Conservation (phyloP, 2,888 invertebrate species). For the Brachypalpus laphriformis region DNA sequence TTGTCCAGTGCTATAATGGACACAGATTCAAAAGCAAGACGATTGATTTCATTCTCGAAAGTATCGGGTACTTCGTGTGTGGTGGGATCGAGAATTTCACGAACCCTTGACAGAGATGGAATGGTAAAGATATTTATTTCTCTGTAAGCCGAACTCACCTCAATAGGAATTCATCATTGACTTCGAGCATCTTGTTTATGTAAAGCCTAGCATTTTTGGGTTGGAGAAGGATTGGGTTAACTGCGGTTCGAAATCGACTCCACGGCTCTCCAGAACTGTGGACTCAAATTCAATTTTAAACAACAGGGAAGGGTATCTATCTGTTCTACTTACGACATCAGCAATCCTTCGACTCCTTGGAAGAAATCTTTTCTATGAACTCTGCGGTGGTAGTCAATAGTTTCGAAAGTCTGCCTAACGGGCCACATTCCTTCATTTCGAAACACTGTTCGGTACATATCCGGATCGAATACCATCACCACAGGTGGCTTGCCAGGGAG, state of each 20-base stretch:
- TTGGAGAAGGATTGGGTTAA: slow-evolving; percentile 86
- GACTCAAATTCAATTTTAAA: slow-evolving; percentile 4
- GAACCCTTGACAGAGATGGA: slow-evolving; percentile 77
- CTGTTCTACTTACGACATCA: slow-evolving; percentile 38
- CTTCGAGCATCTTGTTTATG: slow-evolving; percentile 82
- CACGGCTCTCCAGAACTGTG: slow-evolving; percentile 86
- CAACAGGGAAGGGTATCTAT: not conserved
- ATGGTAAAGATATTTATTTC: slow-evolving; percentile 66
- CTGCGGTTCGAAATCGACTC: slow-evolving; percentile 86
- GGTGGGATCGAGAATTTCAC: slow-evolving; percentile 76
- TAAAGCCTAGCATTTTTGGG: slow-evolving; percentile 84
- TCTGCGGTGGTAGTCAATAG: slow-evolving; percentile 80
- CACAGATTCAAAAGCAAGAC: slow-evolving; percentile 85
- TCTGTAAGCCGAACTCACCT: slow-evolving; percentile 11
- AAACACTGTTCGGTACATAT: slow-evolving; percentile 82
- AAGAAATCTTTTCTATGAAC: slow-evolving; percentile 77
- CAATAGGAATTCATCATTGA: slow-evolving; percentile 78
- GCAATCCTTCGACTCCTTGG: slow-evolving; percentile 73
- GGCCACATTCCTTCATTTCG: slow-evolving; percentile 75
- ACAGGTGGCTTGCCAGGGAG: slow-evolving; percentile 77
- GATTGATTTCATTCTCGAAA: slow-evolving; percentile 84
- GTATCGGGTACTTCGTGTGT: slow-evolving; percentile 81
- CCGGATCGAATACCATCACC: slow-evolving; percentile 83
- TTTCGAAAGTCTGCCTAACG: slow-evolving; percentile 78
- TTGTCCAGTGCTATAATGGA: slow-evolving; percentile 81